phyloP scores from a whole-genome alignment of 2,797 vertebrate genomes.

The Pantherophis alleghaniensis region DNA sequence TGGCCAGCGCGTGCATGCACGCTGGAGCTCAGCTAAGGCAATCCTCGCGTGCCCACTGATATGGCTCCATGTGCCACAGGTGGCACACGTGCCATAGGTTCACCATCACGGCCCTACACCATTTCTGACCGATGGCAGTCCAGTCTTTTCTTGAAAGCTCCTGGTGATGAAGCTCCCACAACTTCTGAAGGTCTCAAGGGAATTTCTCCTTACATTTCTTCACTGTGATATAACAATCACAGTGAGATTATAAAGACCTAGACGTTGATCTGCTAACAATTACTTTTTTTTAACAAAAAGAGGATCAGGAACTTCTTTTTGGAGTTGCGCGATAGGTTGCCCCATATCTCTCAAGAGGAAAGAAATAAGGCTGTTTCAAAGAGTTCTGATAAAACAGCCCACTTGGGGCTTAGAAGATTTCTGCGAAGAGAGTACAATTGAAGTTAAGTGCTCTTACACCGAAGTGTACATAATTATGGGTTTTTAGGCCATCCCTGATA shows the following conservation, averaged over 20 bases:
- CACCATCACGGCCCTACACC: too few relatives aligned
- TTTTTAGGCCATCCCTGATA: constrained; percentile 36
- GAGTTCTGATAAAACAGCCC: constrained; percentile 25
- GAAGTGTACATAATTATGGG: constrained; percentile 38
- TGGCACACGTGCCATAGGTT: too few relatives aligned
- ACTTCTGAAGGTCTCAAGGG: too few relatives aligned
- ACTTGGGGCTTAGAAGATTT: constrained; percentile 20
- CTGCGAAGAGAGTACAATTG: constrained; percentile 27
- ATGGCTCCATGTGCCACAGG: too few relatives aligned
- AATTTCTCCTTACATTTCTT: neutral
- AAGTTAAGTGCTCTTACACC: constrained; percentile 26
- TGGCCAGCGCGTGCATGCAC: too few relatives aligned
- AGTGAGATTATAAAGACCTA: neutral
- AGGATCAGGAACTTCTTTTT: neutral
- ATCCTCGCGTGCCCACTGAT: too few relatives aligned
- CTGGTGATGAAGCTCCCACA: too few relatives aligned
- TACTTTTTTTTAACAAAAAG: neutral
- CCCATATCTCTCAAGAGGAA: constrained; percentile 25
- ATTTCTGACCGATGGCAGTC: too few relatives aligned
- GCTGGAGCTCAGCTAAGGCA: too few relatives aligned
- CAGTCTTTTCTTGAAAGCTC: too few relatives aligned
- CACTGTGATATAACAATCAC: neutral
- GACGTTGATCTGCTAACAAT: neutral
- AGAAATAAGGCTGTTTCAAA: constrained; percentile 38
- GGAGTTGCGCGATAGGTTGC: too few relatives aligned